Conservation (phyloP, 1,140 invertebrate species). For the Drosophila rufa region DNA sequence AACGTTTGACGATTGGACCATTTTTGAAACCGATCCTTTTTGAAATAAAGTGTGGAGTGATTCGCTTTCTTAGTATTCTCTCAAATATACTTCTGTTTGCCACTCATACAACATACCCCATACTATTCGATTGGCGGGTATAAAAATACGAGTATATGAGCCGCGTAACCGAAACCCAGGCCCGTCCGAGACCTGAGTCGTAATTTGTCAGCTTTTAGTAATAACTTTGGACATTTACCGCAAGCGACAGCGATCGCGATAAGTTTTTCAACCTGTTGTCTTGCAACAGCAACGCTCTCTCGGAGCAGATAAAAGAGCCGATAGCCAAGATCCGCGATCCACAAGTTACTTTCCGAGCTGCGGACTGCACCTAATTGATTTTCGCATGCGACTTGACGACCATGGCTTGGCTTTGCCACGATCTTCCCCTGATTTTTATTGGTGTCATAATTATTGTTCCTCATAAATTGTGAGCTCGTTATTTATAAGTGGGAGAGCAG, state of each 20-base stretch:
- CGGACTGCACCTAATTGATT: constrained; percentile 70
- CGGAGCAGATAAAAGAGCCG: constrained; percentile 58
- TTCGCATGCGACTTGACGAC: constrained; percentile 68
- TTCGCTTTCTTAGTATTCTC: no score
- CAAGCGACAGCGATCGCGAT: constrained; percentile 70
- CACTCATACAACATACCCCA: not conserved
- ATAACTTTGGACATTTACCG: constrained; percentile 81
- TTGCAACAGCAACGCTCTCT: constrained; percentile 37
- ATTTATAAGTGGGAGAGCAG: constrained; percentile 40
- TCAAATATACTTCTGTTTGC: not conserved
- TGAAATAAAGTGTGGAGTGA: not conserved
- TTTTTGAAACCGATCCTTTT: not conserved
- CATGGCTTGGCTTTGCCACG: constrained; percentile 16
- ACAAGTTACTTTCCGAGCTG: constrained; percentile 51
- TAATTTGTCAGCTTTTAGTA: constrained; percentile 81
- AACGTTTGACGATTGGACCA: not conserved
- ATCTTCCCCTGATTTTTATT: constrained; percentile 41
- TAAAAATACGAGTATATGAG: constrained; percentile 23
- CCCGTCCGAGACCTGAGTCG: constrained; percentile 44
- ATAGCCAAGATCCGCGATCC: constrained; percentile 59
- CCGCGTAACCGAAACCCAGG: constrained; percentile 45
- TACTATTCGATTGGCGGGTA: not conserved
- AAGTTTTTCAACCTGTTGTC: constrained; percentile 74
- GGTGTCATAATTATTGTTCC: constrained; percentile 74
- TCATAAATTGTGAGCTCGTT: constrained; percentile 72